Evolutionary conservation across 2,797 vertebrate species (phyloP).

Genomic region (Pseudocheirus occidentalis): DNA sequence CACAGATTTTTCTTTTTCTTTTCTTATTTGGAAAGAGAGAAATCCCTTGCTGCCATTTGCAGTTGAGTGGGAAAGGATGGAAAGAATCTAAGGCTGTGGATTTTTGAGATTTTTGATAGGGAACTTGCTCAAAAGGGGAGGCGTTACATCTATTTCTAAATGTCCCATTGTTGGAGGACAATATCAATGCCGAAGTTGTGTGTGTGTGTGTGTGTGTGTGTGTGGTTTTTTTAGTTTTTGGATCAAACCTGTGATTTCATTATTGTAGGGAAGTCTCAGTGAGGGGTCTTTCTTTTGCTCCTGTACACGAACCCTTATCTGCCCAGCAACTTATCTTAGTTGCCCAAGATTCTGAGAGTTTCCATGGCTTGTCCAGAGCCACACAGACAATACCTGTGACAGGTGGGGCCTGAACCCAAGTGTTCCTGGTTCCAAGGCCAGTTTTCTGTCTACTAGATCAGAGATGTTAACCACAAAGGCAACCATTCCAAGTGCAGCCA

Average conservation of each 20-base stretch:
- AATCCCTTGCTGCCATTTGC: constrained; percentile 24
- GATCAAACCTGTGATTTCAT: background rate
- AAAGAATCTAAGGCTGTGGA: constrained; percentile 16
- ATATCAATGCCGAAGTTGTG: background rate
- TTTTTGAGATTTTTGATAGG: constrained; percentile 33
- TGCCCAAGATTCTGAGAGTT: background rate
- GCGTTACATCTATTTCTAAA: background rate
- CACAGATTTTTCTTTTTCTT: background rate
- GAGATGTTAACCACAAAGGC: background rate
- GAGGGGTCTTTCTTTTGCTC: background rate
- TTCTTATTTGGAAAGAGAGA: background rate
- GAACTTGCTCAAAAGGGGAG: constrained; percentile 17
- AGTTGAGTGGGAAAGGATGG: background rate
- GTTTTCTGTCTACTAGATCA: background rate
- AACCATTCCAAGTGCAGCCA: background rate
- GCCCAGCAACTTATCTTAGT: background rate
- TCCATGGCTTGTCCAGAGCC: background rate
- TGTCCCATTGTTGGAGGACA: background rate
- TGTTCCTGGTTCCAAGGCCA: background rate
- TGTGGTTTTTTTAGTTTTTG: background rate
- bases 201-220: background rate
- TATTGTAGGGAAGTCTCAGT: background rate
- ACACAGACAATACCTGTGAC: background rate
- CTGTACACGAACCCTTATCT: background rate
- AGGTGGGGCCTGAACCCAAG: background rate